Evolutionary conservation across 2,888 invertebrate genomes (phyloP).

Genomic region (Pemphredon lugubris): DNA sequence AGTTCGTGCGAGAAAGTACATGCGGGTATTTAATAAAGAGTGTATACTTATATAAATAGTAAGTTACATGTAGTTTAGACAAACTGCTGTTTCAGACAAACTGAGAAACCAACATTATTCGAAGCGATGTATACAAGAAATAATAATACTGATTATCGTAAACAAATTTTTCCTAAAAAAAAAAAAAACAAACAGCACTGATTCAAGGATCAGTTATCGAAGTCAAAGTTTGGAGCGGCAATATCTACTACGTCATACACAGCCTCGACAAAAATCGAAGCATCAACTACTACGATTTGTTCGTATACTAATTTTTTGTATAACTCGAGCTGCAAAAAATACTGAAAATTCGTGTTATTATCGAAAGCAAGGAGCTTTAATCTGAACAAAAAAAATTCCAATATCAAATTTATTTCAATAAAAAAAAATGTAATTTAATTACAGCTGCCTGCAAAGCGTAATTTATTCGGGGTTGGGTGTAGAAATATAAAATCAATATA

Average conservation of each 20-base stretch:
- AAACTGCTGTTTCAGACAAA: conserved; percentile 53
- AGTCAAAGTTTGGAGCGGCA: conserved; percentile 12
- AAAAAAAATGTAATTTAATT: conserved; percentile 18
- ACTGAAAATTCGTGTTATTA: conserved; percentile 28
- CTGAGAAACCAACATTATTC: conserved; percentile 51
- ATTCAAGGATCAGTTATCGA: conserved; percentile 34
- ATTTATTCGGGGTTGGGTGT: conserved; percentile 11
- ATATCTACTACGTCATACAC: too few relatives aligned
- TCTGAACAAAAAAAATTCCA: conserved; percentile 10
- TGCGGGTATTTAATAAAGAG: conserved; percentile 35
- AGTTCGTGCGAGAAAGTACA: conserved; percentile 23
- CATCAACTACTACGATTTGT: conserved; percentile 8
- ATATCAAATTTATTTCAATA: conserved; percentile 16
- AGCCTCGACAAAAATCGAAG: conserved; percentile 18
- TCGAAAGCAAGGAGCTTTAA: conserved; percentile 10
- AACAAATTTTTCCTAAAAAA: conserved; percentile 34
- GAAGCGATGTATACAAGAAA: conserved; percentile 34
- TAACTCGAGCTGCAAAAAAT: conserved; percentile 23
- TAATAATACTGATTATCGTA: conserved; percentile 65
- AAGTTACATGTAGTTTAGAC: conserved; percentile 45
- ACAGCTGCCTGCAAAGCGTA: conserved; percentile 12
- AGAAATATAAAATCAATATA: conserved; percentile 16
- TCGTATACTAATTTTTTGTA: conserved; percentile 2
- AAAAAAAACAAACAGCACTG: conserved; percentile 14
- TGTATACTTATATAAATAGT: conserved; percentile 41